Conservation (phyloP, 2,888 invertebrate genomes). For the Phorcus lineatus region DNA sequence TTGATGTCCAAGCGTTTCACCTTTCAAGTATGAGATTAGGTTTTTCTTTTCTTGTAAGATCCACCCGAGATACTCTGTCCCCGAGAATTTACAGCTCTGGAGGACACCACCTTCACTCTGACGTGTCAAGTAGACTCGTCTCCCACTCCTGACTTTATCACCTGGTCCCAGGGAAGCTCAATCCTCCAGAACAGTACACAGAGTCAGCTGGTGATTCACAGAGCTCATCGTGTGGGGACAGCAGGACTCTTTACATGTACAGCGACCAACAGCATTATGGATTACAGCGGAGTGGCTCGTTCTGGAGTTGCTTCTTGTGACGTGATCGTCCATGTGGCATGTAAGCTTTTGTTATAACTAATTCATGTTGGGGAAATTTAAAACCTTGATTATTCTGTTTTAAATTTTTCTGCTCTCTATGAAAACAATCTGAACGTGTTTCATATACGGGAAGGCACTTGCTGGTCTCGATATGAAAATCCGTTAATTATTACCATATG, state of each 20-base stretch:
- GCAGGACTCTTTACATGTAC: neutral
- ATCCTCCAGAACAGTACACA: no score
- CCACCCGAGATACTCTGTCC: neutral
- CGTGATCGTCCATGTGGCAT: neutral
- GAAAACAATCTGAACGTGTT: no score
- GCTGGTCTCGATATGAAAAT: no score
- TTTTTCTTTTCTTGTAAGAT: neutral
- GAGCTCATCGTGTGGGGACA: no score
- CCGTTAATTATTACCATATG: no score
- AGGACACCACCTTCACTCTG: neutral
- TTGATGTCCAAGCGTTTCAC: no score
- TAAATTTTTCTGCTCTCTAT: no score
- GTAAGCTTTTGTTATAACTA: neutral
- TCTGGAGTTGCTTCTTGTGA: neutral
- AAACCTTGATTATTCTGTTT: no score
- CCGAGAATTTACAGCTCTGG: neutral
- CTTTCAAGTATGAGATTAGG: no score
- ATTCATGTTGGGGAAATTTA: no score
- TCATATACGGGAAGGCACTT: no score
- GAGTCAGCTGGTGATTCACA: no score
- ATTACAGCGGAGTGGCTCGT: neutral
- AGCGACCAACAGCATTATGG: neutral
- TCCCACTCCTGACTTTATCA: neutral
- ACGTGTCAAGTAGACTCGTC: neutral
- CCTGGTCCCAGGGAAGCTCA: neutral